phyloP scores from a whole-genome alignment of 2,797 vertebrate genomes.

The Diplodus sargus region DNA sequence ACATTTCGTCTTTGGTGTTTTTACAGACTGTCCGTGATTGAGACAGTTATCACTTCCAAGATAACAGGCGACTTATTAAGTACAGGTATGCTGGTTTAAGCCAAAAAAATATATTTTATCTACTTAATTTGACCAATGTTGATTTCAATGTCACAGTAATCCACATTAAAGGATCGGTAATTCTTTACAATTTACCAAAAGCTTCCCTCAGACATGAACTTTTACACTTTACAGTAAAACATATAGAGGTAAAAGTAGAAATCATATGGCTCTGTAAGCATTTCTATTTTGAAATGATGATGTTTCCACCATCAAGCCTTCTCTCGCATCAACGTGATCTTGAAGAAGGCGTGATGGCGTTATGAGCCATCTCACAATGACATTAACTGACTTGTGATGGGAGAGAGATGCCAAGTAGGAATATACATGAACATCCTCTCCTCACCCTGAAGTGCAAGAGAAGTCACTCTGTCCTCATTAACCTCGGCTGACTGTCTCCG shows the following conservation, averaged over 20 bases:
- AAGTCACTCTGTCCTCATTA: neutral
- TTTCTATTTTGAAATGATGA: no score
- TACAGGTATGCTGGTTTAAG: neutral
- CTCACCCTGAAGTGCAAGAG: neutral
- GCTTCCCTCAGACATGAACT: neutral
- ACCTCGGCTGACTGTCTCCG: neutral
- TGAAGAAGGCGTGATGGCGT: neutral
- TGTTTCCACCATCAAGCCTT: no score
- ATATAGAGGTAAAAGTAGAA: no score
- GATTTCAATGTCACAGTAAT: neutral
- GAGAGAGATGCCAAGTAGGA: constrained; percentile 1
- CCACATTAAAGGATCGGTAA: neutral
- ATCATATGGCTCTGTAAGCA: no score
- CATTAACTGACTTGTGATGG: neutral
- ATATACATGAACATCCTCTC: neutral
- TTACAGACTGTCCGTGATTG: neutral
- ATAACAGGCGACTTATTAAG: constrained; percentile 11
- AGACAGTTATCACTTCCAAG: constrained; percentile 2
- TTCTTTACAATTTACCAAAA: neutral
- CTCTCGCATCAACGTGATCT: no score
- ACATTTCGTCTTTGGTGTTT: no score
- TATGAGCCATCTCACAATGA: neutral
- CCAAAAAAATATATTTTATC: neutral
- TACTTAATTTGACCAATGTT: neutral
- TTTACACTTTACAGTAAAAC: neutral